phyloP scores from a whole-genome alignment of 30 jellyfish, hydroid and myxozoan species.

The Cassiopea xamachana region DNA sequence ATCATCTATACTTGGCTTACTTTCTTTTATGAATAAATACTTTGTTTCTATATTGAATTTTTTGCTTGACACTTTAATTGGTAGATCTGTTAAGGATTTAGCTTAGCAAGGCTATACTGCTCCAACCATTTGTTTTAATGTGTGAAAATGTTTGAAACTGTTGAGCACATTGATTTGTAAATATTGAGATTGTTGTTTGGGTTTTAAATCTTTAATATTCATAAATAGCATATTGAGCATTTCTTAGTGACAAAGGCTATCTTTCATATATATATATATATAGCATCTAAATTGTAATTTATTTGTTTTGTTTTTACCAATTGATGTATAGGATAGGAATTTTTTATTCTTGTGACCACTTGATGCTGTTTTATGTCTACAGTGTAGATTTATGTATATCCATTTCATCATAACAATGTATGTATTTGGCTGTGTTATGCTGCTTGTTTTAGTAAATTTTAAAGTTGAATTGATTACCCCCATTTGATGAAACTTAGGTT shows the following conservation, averaged over 20 bases:
- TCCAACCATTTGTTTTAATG: background rate
- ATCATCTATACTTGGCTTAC: too few species aligned
- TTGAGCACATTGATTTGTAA: constrained; percentile 48
- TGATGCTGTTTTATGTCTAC: constrained; percentile 56
- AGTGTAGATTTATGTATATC: constrained; percentile 32
- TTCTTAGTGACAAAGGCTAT: constrained; percentile 67
- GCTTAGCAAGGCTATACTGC: background rate
- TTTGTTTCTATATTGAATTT: too few species aligned
- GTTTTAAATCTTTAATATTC: constrained; percentile 68
- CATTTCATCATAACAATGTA: constrained; percentile 5
- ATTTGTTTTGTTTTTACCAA: constrained; percentile 65
- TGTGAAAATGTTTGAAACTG: constrained; percentile 7
- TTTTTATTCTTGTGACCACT: constrained; percentile 35
- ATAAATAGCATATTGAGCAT: constrained; percentile 33
- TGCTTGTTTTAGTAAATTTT: background rate
- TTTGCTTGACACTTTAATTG: background rate
- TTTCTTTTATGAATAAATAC: too few species aligned
- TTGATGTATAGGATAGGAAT: constrained; percentile 36
- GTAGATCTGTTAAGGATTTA: background rate
- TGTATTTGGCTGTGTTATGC: constrained; percentile 11
- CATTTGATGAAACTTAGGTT: background rate
- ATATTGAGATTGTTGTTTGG: constrained; percentile 66
- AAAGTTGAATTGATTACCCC: background rate
- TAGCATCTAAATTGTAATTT: constrained; percentile 59
- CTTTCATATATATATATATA: constrained; percentile 25